phyloP scores from a whole-genome alignment of 1,140 invertebrate genomes.

The Sesamia nonagrioides region DNA sequence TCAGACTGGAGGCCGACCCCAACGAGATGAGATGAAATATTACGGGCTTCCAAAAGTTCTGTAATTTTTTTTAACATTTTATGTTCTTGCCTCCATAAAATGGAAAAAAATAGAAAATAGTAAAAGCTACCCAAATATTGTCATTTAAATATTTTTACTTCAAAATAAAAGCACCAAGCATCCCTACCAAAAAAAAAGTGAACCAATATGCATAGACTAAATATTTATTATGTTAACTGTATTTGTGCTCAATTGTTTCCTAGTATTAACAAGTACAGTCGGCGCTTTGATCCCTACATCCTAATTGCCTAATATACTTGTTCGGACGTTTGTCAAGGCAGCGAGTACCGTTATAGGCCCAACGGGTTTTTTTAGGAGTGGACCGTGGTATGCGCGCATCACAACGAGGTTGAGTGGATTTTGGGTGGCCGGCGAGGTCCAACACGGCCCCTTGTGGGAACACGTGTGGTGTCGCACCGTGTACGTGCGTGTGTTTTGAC shows the following conservation, averaged over 20 bases:
- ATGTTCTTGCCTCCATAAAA: too few species aligned
- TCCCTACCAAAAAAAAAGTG: not conserved
- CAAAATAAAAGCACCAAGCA: not conserved
- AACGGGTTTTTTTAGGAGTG: slow-evolving; percentile 41
- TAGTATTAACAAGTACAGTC: slow-evolving; percentile 23
- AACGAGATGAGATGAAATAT: too few species aligned
- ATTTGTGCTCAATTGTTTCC: slow-evolving; percentile 3
- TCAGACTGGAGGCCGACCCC: too few species aligned
- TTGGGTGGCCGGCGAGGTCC: slow-evolving; percentile 22
- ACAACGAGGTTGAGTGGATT: slow-evolving; percentile 29
- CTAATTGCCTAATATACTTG: slow-evolving; percentile 47
- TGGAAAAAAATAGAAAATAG: too few species aligned
- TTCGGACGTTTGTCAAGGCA: slow-evolving; percentile 40
- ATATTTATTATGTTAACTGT: slow-evolving; percentile 32
- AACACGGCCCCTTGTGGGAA: not conserved
- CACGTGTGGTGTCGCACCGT: not conserved
- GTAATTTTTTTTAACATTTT: too few species aligned
- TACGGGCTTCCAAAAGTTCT: too few species aligned
- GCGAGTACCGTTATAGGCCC: slow-evolving; percentile 37
- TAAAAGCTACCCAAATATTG: not conserved
- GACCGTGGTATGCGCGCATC: not conserved
- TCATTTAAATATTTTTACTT: not conserved
- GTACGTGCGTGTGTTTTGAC: slow-evolving; percentile 9
- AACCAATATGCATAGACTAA: not conserved
- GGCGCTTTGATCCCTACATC: slow-evolving; percentile 45